Conservation (phyloP, 2,888 invertebrate genomes). For the Taphrorychus bicolor region DNA sequence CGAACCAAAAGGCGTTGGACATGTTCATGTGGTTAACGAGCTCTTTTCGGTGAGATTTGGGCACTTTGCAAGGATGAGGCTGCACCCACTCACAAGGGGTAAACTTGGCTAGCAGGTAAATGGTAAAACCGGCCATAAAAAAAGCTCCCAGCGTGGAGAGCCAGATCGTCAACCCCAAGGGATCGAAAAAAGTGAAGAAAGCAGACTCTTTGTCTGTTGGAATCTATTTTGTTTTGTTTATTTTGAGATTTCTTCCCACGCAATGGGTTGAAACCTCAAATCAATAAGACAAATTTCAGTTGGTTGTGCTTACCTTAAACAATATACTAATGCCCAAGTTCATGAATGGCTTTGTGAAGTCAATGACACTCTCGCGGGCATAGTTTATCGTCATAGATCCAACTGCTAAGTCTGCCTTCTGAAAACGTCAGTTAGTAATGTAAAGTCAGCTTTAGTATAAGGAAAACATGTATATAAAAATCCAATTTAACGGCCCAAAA, state of each 20-base stretch:
- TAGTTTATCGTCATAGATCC: constrained; percentile 92
- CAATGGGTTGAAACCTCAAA: too few species aligned
- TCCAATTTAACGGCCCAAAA: too few species aligned
- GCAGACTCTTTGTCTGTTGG: constrained; percentile 66
- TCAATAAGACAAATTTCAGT: too few species aligned
- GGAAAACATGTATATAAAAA: not conserved
- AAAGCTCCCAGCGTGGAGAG: constrained; percentile 68
- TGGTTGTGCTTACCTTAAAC: constrained; percentile 79
- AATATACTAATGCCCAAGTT: constrained; percentile 89
- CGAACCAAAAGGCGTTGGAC: constrained; percentile 72
- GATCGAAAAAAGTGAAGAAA: constrained; percentile 71
- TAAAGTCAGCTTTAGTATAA: not conserved
- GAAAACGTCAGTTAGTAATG: constrained; percentile 45
- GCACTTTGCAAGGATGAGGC: constrained; percentile 58
- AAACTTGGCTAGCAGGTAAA: constrained; percentile 68
- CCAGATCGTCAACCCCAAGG: constrained; percentile 72
- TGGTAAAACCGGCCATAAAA: constrained; percentile 65
- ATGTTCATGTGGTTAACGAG: constrained; percentile 68
- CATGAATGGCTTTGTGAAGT: constrained; percentile 93
- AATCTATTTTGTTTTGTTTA: constrained; percentile 56
- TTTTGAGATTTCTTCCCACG: too few species aligned
- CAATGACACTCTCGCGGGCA: constrained; percentile 86
- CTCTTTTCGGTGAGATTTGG: constrained; percentile 21
- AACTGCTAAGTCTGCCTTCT: constrained; percentile 89
- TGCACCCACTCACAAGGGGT: constrained; percentile 70